phyloP scores from a whole-genome alignment of 2,797 vertebrate genomes.

The Sebastes baramenuke region DNA sequence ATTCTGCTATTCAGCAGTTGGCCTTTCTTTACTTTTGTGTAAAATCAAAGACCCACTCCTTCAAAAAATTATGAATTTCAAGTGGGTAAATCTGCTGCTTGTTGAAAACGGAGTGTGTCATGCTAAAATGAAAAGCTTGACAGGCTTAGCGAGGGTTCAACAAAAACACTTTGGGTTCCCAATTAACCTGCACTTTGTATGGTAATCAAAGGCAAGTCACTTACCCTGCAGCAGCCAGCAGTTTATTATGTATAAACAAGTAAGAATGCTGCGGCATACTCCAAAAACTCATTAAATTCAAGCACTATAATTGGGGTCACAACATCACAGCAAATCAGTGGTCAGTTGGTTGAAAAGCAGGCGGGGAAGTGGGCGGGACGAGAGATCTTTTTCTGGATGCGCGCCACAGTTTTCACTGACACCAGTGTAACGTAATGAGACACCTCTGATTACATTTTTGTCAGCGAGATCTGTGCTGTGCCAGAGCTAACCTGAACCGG shows the following conservation, averaged over 20 bases:
- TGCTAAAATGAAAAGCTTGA: not conserved
- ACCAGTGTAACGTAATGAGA: conserved; percentile 58
- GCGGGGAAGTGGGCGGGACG: not conserved
- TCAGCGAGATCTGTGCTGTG: conserved; percentile 30
- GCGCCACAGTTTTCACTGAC: conserved; percentile 45
- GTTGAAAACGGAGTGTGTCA: not conserved
- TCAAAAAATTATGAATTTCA: not conserved
- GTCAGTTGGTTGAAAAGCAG: conserved; percentile 19
- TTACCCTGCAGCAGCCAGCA: not conserved
- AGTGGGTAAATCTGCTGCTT: not conserved
- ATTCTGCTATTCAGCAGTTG: not conserved
- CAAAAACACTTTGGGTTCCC: not conserved
- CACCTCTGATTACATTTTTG: conserved; percentile 67
- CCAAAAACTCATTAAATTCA: not conserved
- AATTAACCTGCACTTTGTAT: conserved; percentile 1
- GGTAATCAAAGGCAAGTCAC: not conserved
- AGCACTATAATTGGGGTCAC: conserved; percentile 23
- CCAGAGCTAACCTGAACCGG: conserved; percentile 41
- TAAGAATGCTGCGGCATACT: not conserved
- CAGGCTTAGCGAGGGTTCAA: not conserved
- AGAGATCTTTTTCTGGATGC: conserved; percentile 28
- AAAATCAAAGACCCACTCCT: not conserved
- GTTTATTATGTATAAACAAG: not conserved
- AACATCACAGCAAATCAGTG: not conserved
- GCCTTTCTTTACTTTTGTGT: not conserved